Conservation (phyloP, 2,113 vertebrate genomes). For the Pagrus major region DNA sequence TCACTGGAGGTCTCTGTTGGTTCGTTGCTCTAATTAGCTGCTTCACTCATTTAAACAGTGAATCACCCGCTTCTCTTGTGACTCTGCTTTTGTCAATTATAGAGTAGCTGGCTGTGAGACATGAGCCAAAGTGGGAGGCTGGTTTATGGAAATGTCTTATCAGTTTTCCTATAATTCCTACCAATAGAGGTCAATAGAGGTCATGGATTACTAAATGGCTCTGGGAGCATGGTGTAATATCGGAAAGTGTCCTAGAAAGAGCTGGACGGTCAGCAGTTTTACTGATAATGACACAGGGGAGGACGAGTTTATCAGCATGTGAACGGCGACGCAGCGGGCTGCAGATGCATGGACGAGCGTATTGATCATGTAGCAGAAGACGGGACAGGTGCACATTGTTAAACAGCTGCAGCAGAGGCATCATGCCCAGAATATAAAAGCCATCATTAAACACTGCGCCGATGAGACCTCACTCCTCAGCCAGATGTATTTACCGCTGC, state of each 20-base stretch:
- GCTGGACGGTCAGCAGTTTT: constrained; percentile 17
- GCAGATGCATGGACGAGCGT: constrained; percentile 21
- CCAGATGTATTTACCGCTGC: constrained; percentile 46
- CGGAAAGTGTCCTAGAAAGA: background rate
- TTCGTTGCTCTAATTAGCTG: background rate
- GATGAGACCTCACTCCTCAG: constrained; percentile 38
- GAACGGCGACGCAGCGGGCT: constrained; percentile 25
- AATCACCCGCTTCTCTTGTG: background rate
- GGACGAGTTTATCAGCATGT: constrained; percentile 33
- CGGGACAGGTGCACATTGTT: constrained; percentile 59
- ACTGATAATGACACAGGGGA: constrained; percentile 14
- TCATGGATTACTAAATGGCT: background rate
- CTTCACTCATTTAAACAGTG: background rate
- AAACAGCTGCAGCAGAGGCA: constrained; percentile 56
- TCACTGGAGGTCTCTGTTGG: constrained; percentile 1
- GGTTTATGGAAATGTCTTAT: background rate
- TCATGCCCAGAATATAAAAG: constrained; percentile 67
- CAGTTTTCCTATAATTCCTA: background rate
- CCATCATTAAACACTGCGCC: constrained; percentile 49
- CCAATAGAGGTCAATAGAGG: constrained; percentile 21
- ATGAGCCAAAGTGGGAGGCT: background rate
- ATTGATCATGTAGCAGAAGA: constrained; percentile 48
- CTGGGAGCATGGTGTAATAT: background rate
- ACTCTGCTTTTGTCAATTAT: background rate
- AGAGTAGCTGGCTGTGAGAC: background rate